Evolutionary conservation across 1,140 invertebrate genomes (phyloP), one percentile per base, ranked within the genome.

Genomic region (Wiebesia pumilae): DNA sequence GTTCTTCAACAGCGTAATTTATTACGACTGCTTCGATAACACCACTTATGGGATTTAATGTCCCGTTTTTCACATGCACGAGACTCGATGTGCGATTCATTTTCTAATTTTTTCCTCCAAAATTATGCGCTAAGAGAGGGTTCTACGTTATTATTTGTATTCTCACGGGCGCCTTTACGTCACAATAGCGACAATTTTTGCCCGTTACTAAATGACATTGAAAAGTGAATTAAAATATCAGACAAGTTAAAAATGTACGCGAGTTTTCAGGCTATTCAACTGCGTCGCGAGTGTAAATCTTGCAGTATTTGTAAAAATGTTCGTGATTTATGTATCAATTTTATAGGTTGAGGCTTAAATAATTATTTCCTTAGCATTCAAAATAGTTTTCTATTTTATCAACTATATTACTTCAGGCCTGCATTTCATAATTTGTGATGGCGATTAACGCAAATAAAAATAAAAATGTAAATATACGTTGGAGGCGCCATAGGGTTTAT

Each of bases 401-500:
- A 30, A 69, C 40, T 81, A 65, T 78, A 54, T 78, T 51, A 51
- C 21, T 51, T 16, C 3, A 47, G n/a, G 2, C n/a, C 21, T 40
- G 27, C n/a, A 33, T 78, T 78, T 35, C 3, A 27, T 35, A 65
- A 81, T 62, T 65, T 65, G 51, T 51, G 21, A 27, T 67, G 24
- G 35, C 51, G 51, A 80, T 80, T 40, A 58, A 38, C 54, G 24
- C 62, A 14, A 40, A 19, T 30, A 33, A 73, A 10, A 43, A 71
- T 35, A 82, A 73, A 71, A 71, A 43, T 65, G 47, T 30, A 47
- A 43, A 33, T 24, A 16, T 33, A 47, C 10, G n/a, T 51, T 35
- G 30, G 67, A 51, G 81, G 65, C 81, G 71, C 81, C 81, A 75
- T 75, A 62, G 58, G 69, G 43, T 83, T 83, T 75, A 62, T 73